phyloP scores from a whole-genome alignment of 2,797 vertebrate genomes.

The Sebastes steindachneri region DNA sequence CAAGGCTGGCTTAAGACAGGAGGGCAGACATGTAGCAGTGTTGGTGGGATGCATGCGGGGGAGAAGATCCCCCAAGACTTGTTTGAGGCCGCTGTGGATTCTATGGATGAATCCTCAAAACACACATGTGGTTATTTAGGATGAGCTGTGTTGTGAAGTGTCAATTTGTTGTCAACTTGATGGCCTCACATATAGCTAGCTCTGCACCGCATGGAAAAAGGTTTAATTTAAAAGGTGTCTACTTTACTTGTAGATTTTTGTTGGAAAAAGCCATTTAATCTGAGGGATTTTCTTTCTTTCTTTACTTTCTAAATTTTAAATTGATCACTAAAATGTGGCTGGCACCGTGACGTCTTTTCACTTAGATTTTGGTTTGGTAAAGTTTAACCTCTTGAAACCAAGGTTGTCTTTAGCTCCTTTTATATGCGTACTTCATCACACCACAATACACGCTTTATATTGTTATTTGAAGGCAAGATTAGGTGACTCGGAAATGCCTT shows the following conservation, averaged over 20 bases:
- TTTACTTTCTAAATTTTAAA: background rate
- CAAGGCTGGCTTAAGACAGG: conserved; percentile 75
- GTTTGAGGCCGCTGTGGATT: conserved; percentile 65
- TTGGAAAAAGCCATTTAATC: background rate
- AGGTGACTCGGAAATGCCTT: background rate
- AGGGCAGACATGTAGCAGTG: conserved; percentile 67
- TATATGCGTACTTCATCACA: background rate
- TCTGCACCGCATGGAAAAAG: background rate
- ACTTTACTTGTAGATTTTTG: background rate
- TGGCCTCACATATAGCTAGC: conserved; percentile 39
- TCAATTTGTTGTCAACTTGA: conserved; percentile 56
- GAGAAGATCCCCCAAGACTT: conserved; percentile 69
- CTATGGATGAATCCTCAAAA: conserved; percentile 64
- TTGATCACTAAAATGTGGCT: background rate
- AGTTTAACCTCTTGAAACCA: background rate
- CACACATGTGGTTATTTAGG: conserved; percentile 46
- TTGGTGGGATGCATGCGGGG: conserved; percentile 75
- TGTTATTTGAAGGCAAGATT: background rate
- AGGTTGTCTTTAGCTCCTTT: background rate
- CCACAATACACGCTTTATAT: too few species aligned
- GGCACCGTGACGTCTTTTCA: background rate
- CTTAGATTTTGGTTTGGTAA: background rate
- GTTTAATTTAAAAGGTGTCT: background rate
- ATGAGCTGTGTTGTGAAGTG: conserved; percentile 55
- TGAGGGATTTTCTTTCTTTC: background rate